Conservation (phyloP, 2,888 invertebrate species). For the Sinopyrophorus schimmeli region DNA sequence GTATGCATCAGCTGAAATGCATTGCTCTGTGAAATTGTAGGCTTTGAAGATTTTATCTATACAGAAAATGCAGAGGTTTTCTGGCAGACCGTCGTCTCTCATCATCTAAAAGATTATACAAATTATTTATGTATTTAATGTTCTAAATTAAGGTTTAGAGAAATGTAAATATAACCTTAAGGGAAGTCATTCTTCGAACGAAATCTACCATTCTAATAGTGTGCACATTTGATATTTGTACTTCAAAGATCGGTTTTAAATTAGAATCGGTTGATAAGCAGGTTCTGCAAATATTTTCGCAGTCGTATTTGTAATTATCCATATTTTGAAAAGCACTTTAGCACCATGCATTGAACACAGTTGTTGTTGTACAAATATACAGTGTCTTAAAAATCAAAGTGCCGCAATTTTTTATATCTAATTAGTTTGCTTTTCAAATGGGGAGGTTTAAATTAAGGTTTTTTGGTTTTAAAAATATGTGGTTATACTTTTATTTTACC, state of each 20-base stretch:
- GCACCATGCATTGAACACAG: no score
- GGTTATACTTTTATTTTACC: no score
- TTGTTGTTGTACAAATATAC: not conserved
- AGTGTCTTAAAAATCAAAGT: not conserved
- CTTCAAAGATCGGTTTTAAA: conserved; percentile 33
- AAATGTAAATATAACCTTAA: no score
- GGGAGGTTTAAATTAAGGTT: no score
- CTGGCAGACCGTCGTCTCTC: conserved; percentile 37
- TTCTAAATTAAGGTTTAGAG: not conserved
- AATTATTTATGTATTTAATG: conserved; percentile 6
- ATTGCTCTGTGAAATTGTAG: conserved; percentile 33
- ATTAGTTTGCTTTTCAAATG: no score
- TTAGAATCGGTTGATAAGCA: conserved; percentile 32
- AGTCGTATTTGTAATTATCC: conserved; percentile 11
- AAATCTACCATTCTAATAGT: conserved; percentile 31
- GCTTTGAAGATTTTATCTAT: conserved; percentile 33
- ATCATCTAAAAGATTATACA: conserved; percentile 33
- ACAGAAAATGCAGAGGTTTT: conserved; percentile 38
- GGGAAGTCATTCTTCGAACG: conserved; percentile 33
- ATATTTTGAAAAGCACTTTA: not conserved
- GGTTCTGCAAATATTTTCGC: conserved; percentile 33
- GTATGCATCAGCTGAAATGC: conserved; percentile 25
- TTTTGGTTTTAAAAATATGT: no score
- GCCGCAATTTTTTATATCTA: no score
- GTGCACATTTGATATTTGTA: conserved; percentile 28